A percentile compares a stretch with the other conserved stretches of the same genome.
phyloP scores from a whole-genome alignment of 2,113 vertebrate genomes.

The Pionites leucogaster region DNA sequence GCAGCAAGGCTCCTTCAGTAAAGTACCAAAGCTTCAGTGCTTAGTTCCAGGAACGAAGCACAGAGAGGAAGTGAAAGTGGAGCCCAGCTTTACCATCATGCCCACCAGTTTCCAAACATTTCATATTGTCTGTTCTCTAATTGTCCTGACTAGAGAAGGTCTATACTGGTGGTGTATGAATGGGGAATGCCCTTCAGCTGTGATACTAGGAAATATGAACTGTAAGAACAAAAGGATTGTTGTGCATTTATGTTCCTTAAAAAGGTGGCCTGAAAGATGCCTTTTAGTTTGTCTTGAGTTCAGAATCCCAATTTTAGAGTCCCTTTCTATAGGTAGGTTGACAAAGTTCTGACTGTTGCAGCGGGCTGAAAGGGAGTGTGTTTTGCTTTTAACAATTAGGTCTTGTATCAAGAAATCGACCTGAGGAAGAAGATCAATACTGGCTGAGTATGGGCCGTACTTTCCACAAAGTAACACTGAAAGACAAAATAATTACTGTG shows the following conservation, averaged over 20 bases:
- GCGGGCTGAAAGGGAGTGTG: not conserved
- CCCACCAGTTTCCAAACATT: not conserved
- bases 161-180: not conserved
- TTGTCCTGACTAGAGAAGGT: not conserved
- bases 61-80: not conserved
- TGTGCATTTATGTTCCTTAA: not conserved
- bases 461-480: conserved; percentile 95
- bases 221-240: not conserved
- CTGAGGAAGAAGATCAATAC: conserved; percentile 90
- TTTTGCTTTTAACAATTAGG: conserved; percentile 70
- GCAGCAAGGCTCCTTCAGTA: not conserved
- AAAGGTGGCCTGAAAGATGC: not conserved
- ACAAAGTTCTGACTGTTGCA: not conserved
- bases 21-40: not conserved
- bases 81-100: not conserved
- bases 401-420: conserved; percentile 87
- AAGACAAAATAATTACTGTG: conserved; percentile 97
- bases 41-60: not conserved
- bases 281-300: not conserved
- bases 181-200: not conserved
- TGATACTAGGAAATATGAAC: not conserved
- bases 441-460: conserved; percentile 99
- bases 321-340: not conserved
- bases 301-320: not conserved
- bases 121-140: not conserved